Percentiles rank a stretch among this genome's conserved stretches.
These are phyloP conservation scores for Euplexia lucipara DNA, from an alignment of 2,888 invertebrate species.

Conservation along the genomic window DNA sequence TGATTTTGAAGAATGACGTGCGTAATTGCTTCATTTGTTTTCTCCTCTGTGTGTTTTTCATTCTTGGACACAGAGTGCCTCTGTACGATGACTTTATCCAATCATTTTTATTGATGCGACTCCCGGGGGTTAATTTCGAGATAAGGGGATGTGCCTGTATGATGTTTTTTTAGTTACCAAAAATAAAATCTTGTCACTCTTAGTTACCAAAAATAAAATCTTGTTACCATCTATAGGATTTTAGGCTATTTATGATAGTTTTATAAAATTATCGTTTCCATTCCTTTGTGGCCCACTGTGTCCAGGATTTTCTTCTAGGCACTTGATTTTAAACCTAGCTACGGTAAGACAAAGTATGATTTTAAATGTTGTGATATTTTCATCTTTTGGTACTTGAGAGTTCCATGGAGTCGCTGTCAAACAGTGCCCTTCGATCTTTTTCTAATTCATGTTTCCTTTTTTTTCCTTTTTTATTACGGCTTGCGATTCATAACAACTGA, in stretches of 20 bases:
- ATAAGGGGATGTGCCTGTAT: too few relatives aligned
- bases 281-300: not conserved
- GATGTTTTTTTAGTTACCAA: too few relatives aligned
- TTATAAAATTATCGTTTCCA: too few relatives aligned
- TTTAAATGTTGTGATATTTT: slow-evolving; percentile 55
- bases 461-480: slow-evolving; percentile 1
- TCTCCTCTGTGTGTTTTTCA: slow-evolving; percentile 26
- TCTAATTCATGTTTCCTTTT: slow-evolving; percentile 2
- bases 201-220: too few relatives aligned
- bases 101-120: too few relatives aligned
- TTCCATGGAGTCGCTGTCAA: slow-evolving; percentile 39
- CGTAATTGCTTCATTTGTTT: slow-evolving; percentile 1
- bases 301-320: not conserved
- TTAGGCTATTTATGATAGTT: too few relatives aligned
- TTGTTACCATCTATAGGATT: too few relatives aligned
- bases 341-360: slow-evolving; percentile 44
- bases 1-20: not conserved
- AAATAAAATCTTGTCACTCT: too few relatives aligned
- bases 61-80: slow-evolving; percentile 21
- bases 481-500: not conserved
- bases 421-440: slow-evolving; percentile 28
- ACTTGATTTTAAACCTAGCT: slow-evolving; percentile 29
- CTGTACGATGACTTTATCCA: not conserved
- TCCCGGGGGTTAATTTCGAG: too few relatives aligned
- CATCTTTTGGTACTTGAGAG: slow-evolving; percentile 27